A percentile compares a stretch with the other conserved stretches of the same genome.
These are phyloP conservation scores for Anoplius nigerrimus DNA, from an alignment of 2,888 invertebrate genomes.

Conservation along the genomic window DNA sequence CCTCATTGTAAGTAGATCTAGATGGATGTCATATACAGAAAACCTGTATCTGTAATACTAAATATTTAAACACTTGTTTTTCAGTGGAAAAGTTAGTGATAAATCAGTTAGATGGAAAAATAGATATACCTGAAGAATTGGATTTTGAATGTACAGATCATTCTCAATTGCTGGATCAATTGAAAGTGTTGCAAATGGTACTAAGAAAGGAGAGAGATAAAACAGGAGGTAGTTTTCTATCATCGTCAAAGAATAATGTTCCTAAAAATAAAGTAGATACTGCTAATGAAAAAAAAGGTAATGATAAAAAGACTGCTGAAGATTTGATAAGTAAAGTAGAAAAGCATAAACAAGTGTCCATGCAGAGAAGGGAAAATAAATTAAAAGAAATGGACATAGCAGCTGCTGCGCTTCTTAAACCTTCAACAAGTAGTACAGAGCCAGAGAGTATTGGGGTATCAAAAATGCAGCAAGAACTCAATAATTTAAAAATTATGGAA, in stretches of 20 bases:
- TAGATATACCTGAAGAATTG: slow-evolving; percentile 59
- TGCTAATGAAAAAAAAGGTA: neutral
- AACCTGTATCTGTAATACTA: neutral
- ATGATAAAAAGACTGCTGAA: slow-evolving; percentile 17
- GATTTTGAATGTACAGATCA: slow-evolving; percentile 62
- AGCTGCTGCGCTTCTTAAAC: slow-evolving; percentile 34
- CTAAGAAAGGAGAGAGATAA: slow-evolving; percentile 69
- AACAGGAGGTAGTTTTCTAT: slow-evolving; percentile 14
- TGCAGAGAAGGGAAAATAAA: slow-evolving; percentile 48
- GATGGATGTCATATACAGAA: neutral
- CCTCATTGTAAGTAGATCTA: slow-evolving; percentile 82
- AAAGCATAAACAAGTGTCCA: slow-evolving; percentile 48
- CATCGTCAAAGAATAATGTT: slow-evolving; percentile 1
- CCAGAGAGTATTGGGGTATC: slow-evolving; percentile 8
- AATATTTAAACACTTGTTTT: slow-evolving; percentile 43
- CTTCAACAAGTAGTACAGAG: slow-evolving; percentile 13
- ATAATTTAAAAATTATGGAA: slow-evolving; percentile 33
- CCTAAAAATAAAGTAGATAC: slow-evolving; percentile 15
- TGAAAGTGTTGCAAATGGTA: slow-evolving; percentile 73
- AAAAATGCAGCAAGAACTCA: slow-evolving; percentile 26
- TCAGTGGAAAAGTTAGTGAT: slow-evolving; percentile 82
- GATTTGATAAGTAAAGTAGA: slow-evolving; percentile 57
- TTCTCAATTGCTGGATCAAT: slow-evolving; percentile 63
- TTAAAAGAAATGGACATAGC: slow-evolving; percentile 55
- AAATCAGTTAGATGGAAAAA: slow-evolving; percentile 78